Conservation (phyloP, 2,888 invertebrate genomes). For the Cheilosia urbana region DNA sequence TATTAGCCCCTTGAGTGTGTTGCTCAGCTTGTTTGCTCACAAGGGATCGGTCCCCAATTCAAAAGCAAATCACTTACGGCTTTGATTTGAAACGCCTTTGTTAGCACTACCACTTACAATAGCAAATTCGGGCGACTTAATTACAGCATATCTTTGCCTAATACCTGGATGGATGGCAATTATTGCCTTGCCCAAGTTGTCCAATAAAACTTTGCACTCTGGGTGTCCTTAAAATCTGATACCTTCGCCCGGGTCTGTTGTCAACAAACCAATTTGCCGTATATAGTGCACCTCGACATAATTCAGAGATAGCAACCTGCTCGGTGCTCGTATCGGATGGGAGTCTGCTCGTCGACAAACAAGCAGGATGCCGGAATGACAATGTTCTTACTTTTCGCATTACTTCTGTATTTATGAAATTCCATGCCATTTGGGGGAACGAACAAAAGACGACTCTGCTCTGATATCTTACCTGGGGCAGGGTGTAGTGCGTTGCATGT, state of each 20-base stretch:
- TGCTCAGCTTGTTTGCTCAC: conserved; percentile 3
- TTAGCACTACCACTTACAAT: too few relatives aligned
- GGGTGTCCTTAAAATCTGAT: conserved; percentile 42
- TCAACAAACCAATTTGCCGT: conserved; percentile 71
- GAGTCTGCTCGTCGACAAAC: conserved; percentile 30
- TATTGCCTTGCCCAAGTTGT: conserved; percentile 39
- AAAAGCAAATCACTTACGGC: conserved; percentile 30
- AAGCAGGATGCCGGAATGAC: conserved; percentile 26
- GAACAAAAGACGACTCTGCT: conserved; percentile 52
- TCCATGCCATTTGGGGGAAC: conserved; percentile 47
- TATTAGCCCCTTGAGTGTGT: conserved; percentile 12
- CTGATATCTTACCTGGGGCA: conserved; percentile 64
- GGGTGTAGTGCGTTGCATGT: conserved; percentile 27
- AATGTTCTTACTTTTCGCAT: conserved; percentile 72
- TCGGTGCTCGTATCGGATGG: conserved; percentile 1
- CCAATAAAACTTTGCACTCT: conserved; percentile 41
- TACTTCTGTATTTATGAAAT: conserved; percentile 74
- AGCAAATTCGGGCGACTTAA: too few relatives aligned
- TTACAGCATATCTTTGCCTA: too few relatives aligned
- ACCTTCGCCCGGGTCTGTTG: conserved; percentile 48
- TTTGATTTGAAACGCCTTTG: conserved; percentile 22
- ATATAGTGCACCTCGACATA: conserved; percentile 31
- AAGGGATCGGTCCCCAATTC: conserved; percentile 2
- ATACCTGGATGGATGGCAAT: conserved; percentile 32
- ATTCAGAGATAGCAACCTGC: conserved; percentile 42